Evolutionary conservation across 1,140 invertebrate species (phyloP), one percentile per base, ranked within the genome.

Genomic region (Babylonia areolata): DNA sequence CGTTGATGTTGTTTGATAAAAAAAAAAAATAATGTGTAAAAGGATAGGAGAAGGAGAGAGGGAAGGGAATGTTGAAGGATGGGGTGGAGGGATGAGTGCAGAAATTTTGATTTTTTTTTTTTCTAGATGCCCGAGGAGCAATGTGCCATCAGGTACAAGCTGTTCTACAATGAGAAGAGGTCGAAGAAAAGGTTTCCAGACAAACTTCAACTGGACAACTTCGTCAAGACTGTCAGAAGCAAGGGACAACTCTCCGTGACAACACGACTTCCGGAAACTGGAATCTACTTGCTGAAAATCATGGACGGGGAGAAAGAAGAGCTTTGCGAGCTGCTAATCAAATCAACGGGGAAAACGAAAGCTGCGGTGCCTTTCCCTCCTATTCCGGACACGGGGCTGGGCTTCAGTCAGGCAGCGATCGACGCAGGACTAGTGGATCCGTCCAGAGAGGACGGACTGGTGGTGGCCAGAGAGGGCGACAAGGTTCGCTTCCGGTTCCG

Each of bases 401-500:
- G 82, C 5, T 46, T 73, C 39, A 46, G 17, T 39, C 58, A 84
- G 69, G 82, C 35, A 37, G 82, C 82, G 1, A n/a, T 84, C 31
- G 64, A 84, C 28, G 39, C 69, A 1, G 82, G 82, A 1, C 37
- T 84, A n/a, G 64, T 84, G 58, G 69, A 84, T 64, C 28, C 40
- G 3, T 84, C 82, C 37, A 35, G 82, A 3, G 82, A 84, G 23
- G 82, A 84, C 0, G 82, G 82, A 20, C 35, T 84, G 58, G 20
- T 84, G 37, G 69, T 84, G 82, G 82, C 69, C 6, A 37, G 23
- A 23, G 82, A 84, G 40, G 82, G 82, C 1, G 82, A 84, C 12
- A 84, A 42, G 64, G 69, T 84, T n/a, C 69, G 82, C 28, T 73
- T 84, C 39, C 23, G 39, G 23, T 84, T 84, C 40, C 82, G 82